A percentile compares a stretch with the other conserved stretches of the same genome.
Conservation (phyloP, 2,113 vertebrate species). For the Turdus rufiventris region DNA sequence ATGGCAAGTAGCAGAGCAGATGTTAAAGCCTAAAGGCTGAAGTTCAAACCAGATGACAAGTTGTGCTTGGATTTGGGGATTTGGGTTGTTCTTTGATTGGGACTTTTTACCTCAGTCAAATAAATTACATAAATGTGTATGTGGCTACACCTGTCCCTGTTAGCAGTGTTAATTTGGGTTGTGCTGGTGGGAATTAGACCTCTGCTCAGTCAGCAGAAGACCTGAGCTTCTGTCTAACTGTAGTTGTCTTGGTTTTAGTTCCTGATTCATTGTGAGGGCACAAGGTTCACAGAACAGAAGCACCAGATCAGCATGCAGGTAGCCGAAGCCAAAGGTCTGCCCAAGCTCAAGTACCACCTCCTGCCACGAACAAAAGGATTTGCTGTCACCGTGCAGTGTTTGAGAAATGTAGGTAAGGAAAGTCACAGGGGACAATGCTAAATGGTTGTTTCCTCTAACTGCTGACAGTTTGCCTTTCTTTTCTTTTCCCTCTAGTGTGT, state of each 20-base stretch:
- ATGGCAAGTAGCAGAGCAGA: background rate
- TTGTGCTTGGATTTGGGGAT: background rate
- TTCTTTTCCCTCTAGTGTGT: background rate
- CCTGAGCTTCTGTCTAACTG: background rate
- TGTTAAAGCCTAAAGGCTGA: background rate
- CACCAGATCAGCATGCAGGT: conserved; percentile 95
- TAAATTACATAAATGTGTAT: background rate
- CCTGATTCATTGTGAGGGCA: conserved; percentile 94
- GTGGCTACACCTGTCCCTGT: background rate
- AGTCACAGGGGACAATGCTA: background rate
- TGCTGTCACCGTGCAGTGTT: conserved; percentile 87
- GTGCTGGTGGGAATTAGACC: background rate
- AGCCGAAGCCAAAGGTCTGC: conserved; percentile 91
- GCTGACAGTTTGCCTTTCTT: background rate
- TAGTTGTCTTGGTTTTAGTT: conserved; percentile 75
- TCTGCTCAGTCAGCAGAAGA: background rate
- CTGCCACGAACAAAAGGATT: conserved; percentile 96
- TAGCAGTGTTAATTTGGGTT: background rate
- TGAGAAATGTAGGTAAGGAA: conserved; percentile 90
- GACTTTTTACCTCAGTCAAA: background rate
- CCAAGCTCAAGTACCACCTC: conserved; percentile 92
- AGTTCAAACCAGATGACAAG: background rate
- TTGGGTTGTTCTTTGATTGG: background rate
- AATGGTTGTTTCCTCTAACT: background rate
- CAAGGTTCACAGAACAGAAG: conserved; percentile 92